Base-by-base conservation (phyloP, 92 coral and sea anemone species). In the Zoanthus solanderi region DNA sequence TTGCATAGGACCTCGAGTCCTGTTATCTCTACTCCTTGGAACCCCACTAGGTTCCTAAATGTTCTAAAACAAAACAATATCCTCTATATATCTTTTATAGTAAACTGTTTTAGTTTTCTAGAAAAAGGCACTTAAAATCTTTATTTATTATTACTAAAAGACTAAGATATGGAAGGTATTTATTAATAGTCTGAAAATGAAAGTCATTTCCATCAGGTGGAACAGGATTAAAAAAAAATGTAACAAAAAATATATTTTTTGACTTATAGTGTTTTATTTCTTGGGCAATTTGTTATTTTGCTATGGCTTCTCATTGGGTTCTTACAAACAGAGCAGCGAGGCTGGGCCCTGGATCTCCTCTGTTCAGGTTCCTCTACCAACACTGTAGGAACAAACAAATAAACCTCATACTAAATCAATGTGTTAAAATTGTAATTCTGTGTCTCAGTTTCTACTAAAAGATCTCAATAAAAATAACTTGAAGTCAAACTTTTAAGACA, bases 251-350 rank as follows among this genome's bases (percentile, higher is more conserved):
- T 30, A 2, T 3, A 31, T 68, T 68, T 68, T 37, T 37, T 37
- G 42, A 37, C 42, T 37, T 37, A 37, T 37, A 37, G 15, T 68
- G 29, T 68, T 68, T 7, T 68, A 32, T 68, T 68, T 68, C 73
- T 68, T 68, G 73, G 73, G 73, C 73, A 78, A 78, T 50, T 18
- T 45, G 63, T 50, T 78, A 54, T 68, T 68, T 37, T 4, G 44
- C 73, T 68, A 68, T 80, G 52, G 53, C 85, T 73, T 80, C 50
- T 57, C 34, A 57, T 79, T 37, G 81, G 88, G 88, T 73, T 84
- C 71, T 84, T 84, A 81, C 88, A 84, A 48, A 84, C 88, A 23
- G 88, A 84, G 78, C 88, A 84, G 52, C 28, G 75, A n/a, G 88
- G 88, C 13, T 66, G 75, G 65, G 88, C 58, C 42, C 88, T 84